phyloP scores from a whole-genome alignment of 2,797 vertebrate species.

The Pangasius macronema region DNA sequence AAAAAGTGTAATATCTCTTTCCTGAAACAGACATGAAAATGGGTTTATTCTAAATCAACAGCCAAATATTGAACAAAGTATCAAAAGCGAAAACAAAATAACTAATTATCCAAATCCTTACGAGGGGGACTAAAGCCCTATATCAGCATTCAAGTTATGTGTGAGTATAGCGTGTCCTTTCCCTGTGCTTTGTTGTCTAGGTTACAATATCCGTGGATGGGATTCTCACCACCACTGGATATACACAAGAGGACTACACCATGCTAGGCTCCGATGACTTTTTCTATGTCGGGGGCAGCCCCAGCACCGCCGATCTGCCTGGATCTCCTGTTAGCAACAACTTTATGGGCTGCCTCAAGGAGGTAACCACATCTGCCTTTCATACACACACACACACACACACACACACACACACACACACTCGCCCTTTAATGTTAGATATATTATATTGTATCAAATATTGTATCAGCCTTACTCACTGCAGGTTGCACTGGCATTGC shows the following conservation, averaged over 20 bases:
- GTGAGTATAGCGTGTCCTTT: constrained; percentile 99
- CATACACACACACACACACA: background rate
- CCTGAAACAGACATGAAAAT: constrained; percentile 90
- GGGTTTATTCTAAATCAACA: constrained; percentile 72
- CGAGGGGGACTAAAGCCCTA: constrained; percentile 60
- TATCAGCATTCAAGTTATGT: constrained; percentile 71
- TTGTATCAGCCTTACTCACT: background rate
- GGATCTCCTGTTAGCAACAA: constrained; percentile 99
- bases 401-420: constrained; percentile 5
- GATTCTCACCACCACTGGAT: constrained; percentile 99
- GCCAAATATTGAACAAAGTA: constrained; percentile 67
- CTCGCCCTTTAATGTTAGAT: background rate
- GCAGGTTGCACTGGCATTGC: background rate
- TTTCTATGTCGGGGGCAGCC: constrained; percentile 99
- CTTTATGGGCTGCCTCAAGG: constrained; percentile 99
- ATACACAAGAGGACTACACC: constrained; percentile 99
- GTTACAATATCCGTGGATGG: constrained; percentile 99
- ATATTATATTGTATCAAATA: background rate
- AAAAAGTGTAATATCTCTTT: constrained; percentile 42
- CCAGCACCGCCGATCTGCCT: constrained; percentile 97
- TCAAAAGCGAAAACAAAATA: constrained; percentile 50
- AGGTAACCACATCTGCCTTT: constrained; percentile 73
- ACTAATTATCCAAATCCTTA: constrained; percentile 58
- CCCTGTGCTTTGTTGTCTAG: constrained; percentile 99
- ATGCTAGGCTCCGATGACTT: constrained; percentile 99